Evolutionary conservation across 2,888 invertebrate genomes (phyloP), one percentile per base, ranked within the genome.

Genomic region (Himalopsyche japonica): DNA sequence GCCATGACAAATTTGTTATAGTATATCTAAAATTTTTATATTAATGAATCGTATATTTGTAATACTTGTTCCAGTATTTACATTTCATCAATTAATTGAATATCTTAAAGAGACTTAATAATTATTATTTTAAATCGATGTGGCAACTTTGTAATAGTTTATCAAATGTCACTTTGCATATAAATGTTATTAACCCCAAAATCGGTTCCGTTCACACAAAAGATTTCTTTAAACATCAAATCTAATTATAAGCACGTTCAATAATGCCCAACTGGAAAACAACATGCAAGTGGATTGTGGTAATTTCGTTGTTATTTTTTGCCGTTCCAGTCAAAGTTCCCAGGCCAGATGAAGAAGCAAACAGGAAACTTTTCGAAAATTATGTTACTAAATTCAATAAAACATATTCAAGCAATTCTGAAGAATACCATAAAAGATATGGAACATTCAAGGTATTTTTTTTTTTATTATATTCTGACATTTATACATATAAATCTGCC

Each of bases 301-400:
- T 88, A 10, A 64, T 88, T 80, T 83, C 82, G 15, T 79, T 88
- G 34, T 84, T 87, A 48, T 88, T 88, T 84, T 86, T 88, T 70
- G 89, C 88, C n/a, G 89, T 89, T 64, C 89, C 89, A n/a, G 88
- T 89, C 79, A 87, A 88, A 79, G 81, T 89, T 20, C 76, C 70
- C 8, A 20, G 43, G 43, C 87, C 76, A 82, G 87, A 76, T 82
- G 86, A 76, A 47, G 76, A 70, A 32, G 47, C 70, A 7, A 86
- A 82, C 37, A 89, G 89, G 84, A 88, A 90, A 18, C 89, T 91
- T 88, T 94, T 93, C 87, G 89, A 92, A 80, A 89, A 91, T 32
- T 94, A 93, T 87, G 89, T 93, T 18, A 87, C 89, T 87, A 90
- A 91, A 88, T 94, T 91, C 87, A 93, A 94, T 88, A 94, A 93